Percentiles rank a stretch among this genome's conserved stretches.
These are phyloP conservation scores for Dipodomys stephensi DNA, from an alignment of 2,113 vertebrate species.

Conservation along the genomic window DNA sequence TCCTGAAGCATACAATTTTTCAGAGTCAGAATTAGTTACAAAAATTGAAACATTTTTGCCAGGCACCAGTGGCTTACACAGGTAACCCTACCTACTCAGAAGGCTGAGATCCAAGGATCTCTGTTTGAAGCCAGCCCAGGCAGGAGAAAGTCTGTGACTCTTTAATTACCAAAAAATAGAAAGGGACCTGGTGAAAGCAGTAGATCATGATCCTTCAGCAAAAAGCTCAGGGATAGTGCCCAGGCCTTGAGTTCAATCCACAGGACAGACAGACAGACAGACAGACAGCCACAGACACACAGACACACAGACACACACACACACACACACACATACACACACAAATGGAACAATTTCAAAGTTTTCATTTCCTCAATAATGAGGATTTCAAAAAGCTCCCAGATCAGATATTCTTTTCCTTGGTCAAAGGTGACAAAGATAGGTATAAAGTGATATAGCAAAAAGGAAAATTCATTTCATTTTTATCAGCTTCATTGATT, in stretches of 20 bases:
- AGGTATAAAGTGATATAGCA: not conserved
- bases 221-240: too few relatives aligned
- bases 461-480: not conserved
- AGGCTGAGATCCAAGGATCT: too few relatives aligned
- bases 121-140: too few relatives aligned
- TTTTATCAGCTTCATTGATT: not conserved
- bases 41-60: not conserved
- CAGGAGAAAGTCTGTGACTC: too few relatives aligned
- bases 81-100: too few relatives aligned
- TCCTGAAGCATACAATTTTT: slow-evolving; percentile 20
- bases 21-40: slow-evolving; percentile 23
- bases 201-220: too few relatives aligned
- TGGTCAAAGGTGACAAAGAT: not conserved
- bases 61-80: not conserved
- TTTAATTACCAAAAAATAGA: too few relatives aligned
- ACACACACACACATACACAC: not conserved
- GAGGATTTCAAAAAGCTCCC: not conserved
- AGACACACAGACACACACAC: too few relatives aligned
- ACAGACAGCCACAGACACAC: too few relatives aligned
- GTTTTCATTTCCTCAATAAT: not conserved
- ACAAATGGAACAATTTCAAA: not conserved
- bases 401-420: not conserved
- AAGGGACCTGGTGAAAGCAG: too few relatives aligned
- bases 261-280: not conserved
- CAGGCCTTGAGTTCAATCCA: too few relatives aligned